phyloP scores from a whole-genome alignment of 2,888 invertebrate genomes.

The Drosophila greeni region DNA sequence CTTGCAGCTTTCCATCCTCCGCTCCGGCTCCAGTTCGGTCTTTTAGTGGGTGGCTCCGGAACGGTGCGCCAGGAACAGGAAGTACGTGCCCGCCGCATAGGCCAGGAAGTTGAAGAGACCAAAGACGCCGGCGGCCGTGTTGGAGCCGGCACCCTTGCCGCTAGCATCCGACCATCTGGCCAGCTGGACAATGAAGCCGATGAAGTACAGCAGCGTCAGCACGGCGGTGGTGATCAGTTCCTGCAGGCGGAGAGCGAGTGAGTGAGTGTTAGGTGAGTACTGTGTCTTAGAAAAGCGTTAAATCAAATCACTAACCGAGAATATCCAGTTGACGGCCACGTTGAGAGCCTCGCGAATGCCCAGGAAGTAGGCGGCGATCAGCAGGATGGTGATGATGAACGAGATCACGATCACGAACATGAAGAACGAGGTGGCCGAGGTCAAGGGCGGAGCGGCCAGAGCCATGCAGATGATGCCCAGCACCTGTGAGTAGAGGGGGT shows the following conservation, averaged over 20 bases:
- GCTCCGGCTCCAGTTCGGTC: slow-evolving; percentile 17
- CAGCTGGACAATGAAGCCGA: slow-evolving; percentile 90
- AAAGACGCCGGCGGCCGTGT: slow-evolving; percentile 90
- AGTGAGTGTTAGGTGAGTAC: too few relatives aligned
- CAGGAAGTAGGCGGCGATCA: slow-evolving; percentile 89
- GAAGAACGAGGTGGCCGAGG: slow-evolving; percentile 87
- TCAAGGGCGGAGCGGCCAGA: slow-evolving; percentile 85
- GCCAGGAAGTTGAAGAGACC: slow-evolving; percentile 89
- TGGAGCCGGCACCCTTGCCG: slow-evolving; percentile 79
- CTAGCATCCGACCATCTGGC: slow-evolving; percentile 81
- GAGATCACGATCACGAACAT: slow-evolving; percentile 89
- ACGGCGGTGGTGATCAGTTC: slow-evolving; percentile 88
- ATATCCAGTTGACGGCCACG: slow-evolving; percentile 89
- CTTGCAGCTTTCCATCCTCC: slow-evolving; percentile 17
- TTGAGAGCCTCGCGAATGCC: slow-evolving; percentile 88
- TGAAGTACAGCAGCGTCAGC: slow-evolving; percentile 85
- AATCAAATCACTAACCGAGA: slow-evolving; percentile 83
- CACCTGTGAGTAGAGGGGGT: slow-evolving; percentile 80
- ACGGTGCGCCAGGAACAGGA: slow-evolving; percentile 87
- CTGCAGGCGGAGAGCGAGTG: slow-evolving; percentile 80
- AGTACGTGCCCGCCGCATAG: slow-evolving; percentile 87
- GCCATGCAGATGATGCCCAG: slow-evolving; percentile 92
- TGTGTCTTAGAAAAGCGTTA: too few relatives aligned
- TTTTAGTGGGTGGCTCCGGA: slow-evolving; percentile 77
- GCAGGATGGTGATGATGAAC: slow-evolving; percentile 90